Base-by-base conservation (phyloP, 2,797 vertebrate genomes). In the Luscinia megarhynchos region DNA sequence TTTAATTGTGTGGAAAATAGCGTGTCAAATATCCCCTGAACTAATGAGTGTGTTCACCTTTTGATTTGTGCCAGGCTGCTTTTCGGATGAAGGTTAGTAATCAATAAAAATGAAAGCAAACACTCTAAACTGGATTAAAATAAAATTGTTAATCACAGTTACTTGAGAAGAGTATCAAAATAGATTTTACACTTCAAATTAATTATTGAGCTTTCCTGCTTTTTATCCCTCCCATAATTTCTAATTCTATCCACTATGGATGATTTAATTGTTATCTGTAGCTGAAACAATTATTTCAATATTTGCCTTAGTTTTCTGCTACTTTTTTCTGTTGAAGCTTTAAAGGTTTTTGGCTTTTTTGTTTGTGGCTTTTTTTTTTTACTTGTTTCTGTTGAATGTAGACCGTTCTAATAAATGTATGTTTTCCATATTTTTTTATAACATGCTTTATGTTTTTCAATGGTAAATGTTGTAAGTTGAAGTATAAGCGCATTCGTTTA, bases 231-330 rank as follows among this genome's bases (percentile, higher is more conserved):
- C 21, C 5, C 18, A 7, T 45, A 22, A 32, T 72, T 92, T 64
- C 24, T 59, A 22, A 17, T 91, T 84, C 68, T 87, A 7, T 72
- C 15, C 32, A 12, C 66, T 67, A 2, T 32, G 27, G 15, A 36
- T 63, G 22, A 45, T 59, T 69, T 74, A 46, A 58, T 70, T 87
- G n/a, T 51, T 74, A 23, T 50, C 11, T 8, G 43, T 70, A 74
- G 19, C 62, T 67, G 24, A 77, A 59, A 24, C 17, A n/a, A 12
- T 36, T 24, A 63, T 87, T 72, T 32, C 7, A 29, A 54, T 0
- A 54, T 32, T 91, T 93, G 30, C 29, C 62, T 84, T 40, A 29
- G 8, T 78, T 94, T 75, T 87, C 36, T 95, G 58, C 7, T 61
- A 4, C 14, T 6, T 68, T 92, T 83, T 86, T 16, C 51, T 80